These are phyloP conservation scores for Pristionchus arcanus DNA, from an alignment of 2,888 invertebrate species.

Conservation along the genomic window DNA sequence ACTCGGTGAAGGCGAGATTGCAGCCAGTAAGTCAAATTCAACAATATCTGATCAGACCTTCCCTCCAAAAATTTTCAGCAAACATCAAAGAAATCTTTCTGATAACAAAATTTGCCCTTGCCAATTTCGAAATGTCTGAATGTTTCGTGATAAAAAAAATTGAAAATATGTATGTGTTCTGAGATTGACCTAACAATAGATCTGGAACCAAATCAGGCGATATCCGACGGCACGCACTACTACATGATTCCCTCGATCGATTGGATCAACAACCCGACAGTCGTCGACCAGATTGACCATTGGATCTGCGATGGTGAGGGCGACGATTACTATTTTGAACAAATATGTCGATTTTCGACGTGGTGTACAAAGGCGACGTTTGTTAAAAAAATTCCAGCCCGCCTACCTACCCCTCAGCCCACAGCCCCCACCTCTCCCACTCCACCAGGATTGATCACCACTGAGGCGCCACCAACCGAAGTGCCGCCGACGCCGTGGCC, in stretches of 20 bases:
- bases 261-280: conserved; percentile 50
- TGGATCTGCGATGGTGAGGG: conserved; percentile 53
- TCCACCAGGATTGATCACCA: conserved; percentile 13
- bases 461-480: neutral
- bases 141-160: too few relatives aligned
- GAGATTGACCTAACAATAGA: too few relatives aligned
- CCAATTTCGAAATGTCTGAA: too few relatives aligned
- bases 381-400: conserved; percentile 1
- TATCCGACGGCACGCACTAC: conserved; percentile 52
- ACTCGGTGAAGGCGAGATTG: conserved; percentile 50
- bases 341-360: neutral
- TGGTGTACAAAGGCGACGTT: neutral
- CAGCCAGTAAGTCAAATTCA: neutral
- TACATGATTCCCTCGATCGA: conserved; percentile 40
- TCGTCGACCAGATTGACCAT: conserved; percentile 24
- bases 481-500: neutral
- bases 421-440: conserved; percentile 27
- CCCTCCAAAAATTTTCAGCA: too few relatives aligned
- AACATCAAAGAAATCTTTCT: too few relatives aligned
- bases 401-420: conserved; percentile 16
- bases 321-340: neutral
- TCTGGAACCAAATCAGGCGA: neutral
- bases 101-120: too few relatives aligned
- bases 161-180: too few relatives aligned
- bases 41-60: too few relatives aligned